Evolutionary conservation across 1,140 invertebrate species (phyloP), one percentile per base, ranked within the genome.

Genomic region (Drosophila truncata): DNA sequence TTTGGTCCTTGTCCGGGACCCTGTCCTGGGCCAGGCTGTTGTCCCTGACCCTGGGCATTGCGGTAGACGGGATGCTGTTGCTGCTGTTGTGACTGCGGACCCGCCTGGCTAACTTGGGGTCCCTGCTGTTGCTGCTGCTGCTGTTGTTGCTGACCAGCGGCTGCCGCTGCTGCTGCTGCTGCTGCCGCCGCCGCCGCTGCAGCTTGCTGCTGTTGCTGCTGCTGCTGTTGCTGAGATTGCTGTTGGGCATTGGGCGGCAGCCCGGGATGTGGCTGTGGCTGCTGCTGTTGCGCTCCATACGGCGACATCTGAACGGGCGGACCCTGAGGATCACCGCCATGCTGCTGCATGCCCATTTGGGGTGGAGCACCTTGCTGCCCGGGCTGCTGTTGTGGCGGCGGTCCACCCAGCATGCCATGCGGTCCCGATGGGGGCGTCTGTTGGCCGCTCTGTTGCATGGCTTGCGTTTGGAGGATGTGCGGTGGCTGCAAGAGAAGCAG

Each of bases 371-470:
- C 91, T 54, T 69, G 65, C 27, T 73, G 77, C 4, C 63, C 33
- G 0, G 66, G 52, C 46, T 79, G 76, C 55, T 80, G 85, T 8
- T 78, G 69, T 9, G 86, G 80, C 20, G 82, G 83, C 11, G 84
- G 83, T 9, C 76, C 77, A 1, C 93, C 92, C 81, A 94, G 93
- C 92, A 94, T 94, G n/a, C 85, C 90, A 81, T 94, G 94, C 27
- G 93, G 93, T 14, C 74, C 74, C 4, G 63, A 61, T 20, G 93
- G 93, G 39, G 93, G 93, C 52, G 94, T 94, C 16, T 93, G 92
- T 58, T 94, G 91, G n/a, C 73, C 73, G 23, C 85, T 71, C 42
- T 90, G 88, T n/a, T 87, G 91, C 87, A 90, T 90, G 3, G 80
- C 81, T 50, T 93, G 93, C 8, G 87, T 71, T 57, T 92, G 91